Evolutionary conservation across 2,113 vertebrate species (phyloP), one percentile per base, ranked within the genome.

Genomic region (Barnardius zonarius): DNA sequence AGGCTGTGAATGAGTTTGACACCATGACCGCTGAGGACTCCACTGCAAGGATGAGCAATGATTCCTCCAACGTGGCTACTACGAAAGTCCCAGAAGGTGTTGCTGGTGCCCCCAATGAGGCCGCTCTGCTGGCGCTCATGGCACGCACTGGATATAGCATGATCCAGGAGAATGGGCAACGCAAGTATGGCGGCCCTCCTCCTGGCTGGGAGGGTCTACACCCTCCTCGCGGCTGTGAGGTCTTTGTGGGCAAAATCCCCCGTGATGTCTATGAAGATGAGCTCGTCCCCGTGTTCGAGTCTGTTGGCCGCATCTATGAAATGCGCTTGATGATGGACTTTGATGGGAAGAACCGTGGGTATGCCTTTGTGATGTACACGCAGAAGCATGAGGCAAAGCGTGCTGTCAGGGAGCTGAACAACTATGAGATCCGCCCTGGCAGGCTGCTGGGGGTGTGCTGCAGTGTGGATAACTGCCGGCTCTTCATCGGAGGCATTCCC

Each of bases 251-350:
- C 63, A 99, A 99, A 97, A 99, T 99, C 93, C 99, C 99, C 5
- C 98, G 99, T 0, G 99, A 99, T 1, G 99, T 99, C 81, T 99
- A 99, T 0, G 99, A 99, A 93, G 99, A 99, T 23, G 99, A 99
- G 97, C 97, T 99, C 5, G 99, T 99, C 55, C 99, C 99, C 0
- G 99, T 99, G 81, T 99, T 99, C 7, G 99, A 99, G 97, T 92
- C 98, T 0, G 98, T 99, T 0, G 99, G 99, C 18, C 98, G 98
- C 84, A 99, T 99, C 98, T 99, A 99, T 4, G 99, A 99, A 98
- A 99, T 99, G 99, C 99, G 99, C 28, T 97, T 99, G 81, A 99
- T 99, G 99, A 99, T 99, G 99, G 99, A 99, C 97, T 99, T 99
- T 22, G 99, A 99, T 2, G 99, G 99, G 62, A 99, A 99, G 97